phyloP scores from a whole-genome alignment of 2,797 vertebrate species.

The Sebastes aleutianus region DNA sequence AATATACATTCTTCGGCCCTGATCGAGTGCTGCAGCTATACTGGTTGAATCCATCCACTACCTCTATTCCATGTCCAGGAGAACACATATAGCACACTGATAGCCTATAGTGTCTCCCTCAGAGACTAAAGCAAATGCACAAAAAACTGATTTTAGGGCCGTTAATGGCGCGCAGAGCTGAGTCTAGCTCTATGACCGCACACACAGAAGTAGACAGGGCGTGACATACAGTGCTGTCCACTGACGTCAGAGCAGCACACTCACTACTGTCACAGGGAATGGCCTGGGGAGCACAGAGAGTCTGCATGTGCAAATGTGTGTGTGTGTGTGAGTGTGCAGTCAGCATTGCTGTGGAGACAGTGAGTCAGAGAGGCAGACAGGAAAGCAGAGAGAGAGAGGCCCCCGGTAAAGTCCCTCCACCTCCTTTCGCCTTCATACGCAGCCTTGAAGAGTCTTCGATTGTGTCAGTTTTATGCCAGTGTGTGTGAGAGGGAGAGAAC shows the following conservation, averaged over 20 bases:
- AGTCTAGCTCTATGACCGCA: conserved; percentile 41
- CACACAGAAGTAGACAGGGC: conserved; percentile 53
- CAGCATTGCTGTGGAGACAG: conserved; percentile 57
- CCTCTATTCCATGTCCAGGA: background rate
- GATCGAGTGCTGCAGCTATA: background rate
- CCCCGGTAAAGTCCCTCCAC: conserved; percentile 28
- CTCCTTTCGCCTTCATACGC: conserved; percentile 34
- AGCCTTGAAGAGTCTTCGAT: conserved; percentile 43
- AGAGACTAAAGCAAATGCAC: conserved; percentile 18
- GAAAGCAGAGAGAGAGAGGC: conserved; percentile 30
- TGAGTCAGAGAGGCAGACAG: conserved; percentile 59
- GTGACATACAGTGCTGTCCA: conserved; percentile 61
- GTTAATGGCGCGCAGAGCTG: conserved; percentile 48
- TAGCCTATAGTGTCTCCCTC: background rate
- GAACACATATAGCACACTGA: background rate
- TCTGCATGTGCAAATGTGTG: conserved; percentile 24
- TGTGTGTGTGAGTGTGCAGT: conserved; percentile 28
- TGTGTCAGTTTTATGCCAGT: conserved; percentile 31
- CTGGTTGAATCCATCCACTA: conserved; percentile 41
- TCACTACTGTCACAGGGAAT: conserved; percentile 62
- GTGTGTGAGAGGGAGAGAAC: conserved; percentile 22
- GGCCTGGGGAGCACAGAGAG: conserved; percentile 48
- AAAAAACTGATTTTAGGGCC: conserved; percentile 19
- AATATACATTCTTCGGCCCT: too few species aligned
- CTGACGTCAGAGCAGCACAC: conserved; percentile 70